phyloP scores from a whole-genome alignment of 2,888 invertebrate genomes.

The Tryphoninae sp. region DNA sequence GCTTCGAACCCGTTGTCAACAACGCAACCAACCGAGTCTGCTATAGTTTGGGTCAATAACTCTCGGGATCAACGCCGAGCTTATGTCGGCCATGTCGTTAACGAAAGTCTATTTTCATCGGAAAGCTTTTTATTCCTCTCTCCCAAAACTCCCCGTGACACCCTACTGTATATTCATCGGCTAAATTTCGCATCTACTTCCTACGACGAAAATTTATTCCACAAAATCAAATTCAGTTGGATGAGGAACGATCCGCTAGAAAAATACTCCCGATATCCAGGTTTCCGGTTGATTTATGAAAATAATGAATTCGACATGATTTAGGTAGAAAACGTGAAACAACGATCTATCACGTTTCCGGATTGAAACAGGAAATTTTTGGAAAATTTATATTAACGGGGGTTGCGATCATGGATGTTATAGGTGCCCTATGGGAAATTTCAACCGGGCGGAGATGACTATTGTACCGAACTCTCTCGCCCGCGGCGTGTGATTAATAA shows the following conservation, averaged over 20 bases:
- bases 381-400: background rate
- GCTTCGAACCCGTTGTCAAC: constrained; percentile 47
- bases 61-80: background rate
- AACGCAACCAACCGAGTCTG: constrained; percentile 1
- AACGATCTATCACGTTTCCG: background rate
- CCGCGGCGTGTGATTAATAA: constrained; percentile 33
- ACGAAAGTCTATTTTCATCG: background rate
- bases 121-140: background rate
- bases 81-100: background rate
- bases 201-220: too few species aligned
- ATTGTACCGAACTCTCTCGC: constrained; percentile 4
- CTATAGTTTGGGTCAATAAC: background rate
- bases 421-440: constrained; percentile 2
- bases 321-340: background rate
- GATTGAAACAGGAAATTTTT: background rate
- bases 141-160: background rate
- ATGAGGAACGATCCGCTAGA: background rate
- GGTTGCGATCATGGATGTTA: background rate
- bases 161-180: background rate
- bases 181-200: background rate
- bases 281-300: background rate
- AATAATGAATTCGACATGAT: background rate
- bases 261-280: background rate
- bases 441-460: background rate
- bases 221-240: background rate